These are phyloP conservation scores for Nipponacmea schrenckii DNA, from an alignment of 2,888 invertebrate species.

Conservation along the genomic window DNA sequence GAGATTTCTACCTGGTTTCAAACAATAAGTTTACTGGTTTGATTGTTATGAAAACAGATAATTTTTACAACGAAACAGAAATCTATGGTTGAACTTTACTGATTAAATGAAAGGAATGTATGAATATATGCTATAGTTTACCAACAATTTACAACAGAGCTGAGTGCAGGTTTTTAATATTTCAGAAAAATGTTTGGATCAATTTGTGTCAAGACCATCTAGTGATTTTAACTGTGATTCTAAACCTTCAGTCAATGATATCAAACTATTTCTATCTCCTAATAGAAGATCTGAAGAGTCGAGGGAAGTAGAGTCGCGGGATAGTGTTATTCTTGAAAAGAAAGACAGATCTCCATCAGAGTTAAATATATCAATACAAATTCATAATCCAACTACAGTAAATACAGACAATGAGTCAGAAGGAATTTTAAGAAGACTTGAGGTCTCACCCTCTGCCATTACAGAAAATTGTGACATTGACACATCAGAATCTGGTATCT, in stretches of 20 bases:
- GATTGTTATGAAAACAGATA: too few relatives aligned
- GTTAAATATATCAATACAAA: background rate
- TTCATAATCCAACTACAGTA: background rate
- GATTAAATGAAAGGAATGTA: too few relatives aligned
- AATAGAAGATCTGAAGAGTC: background rate
- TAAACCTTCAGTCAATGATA: background rate
- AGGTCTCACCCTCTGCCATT: background rate
- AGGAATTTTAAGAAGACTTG: background rate
- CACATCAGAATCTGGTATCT: background rate
- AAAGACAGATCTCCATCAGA: constrained; percentile 7
- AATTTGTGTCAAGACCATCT: constrained; percentile 26
- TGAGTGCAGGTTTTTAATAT: too few relatives aligned
- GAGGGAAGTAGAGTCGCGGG: background rate
- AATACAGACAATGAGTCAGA: background rate
- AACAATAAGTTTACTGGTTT: too few relatives aligned
- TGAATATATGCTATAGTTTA: too few relatives aligned
- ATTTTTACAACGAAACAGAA: too few relatives aligned
- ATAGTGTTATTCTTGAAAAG: constrained; percentile 10
- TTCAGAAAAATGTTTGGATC: constrained; percentile 39
- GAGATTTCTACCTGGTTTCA: too few relatives aligned
- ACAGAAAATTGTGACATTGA: background rate
- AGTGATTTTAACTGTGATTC: background rate
- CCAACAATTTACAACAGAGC: too few relatives aligned
- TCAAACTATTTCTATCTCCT: constrained; percentile 1
- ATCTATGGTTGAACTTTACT: too few relatives aligned